Evolutionary conservation across 2,113 vertebrate species (phyloP), one percentile per base, ranked within the genome.

Genomic region (Phalacrocorax aristotelis): DNA sequence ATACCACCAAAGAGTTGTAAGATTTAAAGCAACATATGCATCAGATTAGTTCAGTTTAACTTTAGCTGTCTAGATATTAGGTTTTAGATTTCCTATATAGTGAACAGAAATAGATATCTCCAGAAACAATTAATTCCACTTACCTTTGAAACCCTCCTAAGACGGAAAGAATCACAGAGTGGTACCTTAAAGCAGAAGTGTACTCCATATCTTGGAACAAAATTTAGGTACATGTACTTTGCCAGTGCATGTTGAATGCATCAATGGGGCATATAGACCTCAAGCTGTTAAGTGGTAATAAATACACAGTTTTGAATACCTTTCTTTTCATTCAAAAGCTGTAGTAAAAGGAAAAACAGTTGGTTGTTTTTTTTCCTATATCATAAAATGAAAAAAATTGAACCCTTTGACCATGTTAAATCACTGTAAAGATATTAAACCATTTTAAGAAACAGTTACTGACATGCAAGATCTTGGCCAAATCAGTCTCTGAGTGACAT

Each of bases 401-500:
- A 97, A 83, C 48, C 7, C 11, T 77, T 54, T 91, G 36, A 70
- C 16, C 11, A 34, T 74, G 57, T 64, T 52, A 83, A 64, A 89
- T 74, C 29, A 55, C 29, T 12, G 72, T 64, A 80, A 80, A 29
- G 16, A 26, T 65, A 55, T 74, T 86, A 89, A 82, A 75, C 3
- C 1, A 42, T 87, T 95, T 92, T 83, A 95, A 89, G 95, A 97
- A 94, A 51, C 36, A 88, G 18, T 72, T 69, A 60, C 51, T 46
- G 48, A 74, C 62, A 34, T 76, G 26, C 11, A 94, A 94, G 66
- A 62, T 91, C 72, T 51, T 79, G 87, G 57, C 51, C 57, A 83
- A 97, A 68, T 84, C 48, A 86, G 30, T 82, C 66, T 78, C 52
- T 94, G 76, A 97, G 27, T 91, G 91, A 92, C 58, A 72, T 88